Percentiles rank a stretch among this genome's conserved stretches.
Conservation (phyloP, 2,113 vertebrate species). For the Phylloscopus trochiloides region DNA sequence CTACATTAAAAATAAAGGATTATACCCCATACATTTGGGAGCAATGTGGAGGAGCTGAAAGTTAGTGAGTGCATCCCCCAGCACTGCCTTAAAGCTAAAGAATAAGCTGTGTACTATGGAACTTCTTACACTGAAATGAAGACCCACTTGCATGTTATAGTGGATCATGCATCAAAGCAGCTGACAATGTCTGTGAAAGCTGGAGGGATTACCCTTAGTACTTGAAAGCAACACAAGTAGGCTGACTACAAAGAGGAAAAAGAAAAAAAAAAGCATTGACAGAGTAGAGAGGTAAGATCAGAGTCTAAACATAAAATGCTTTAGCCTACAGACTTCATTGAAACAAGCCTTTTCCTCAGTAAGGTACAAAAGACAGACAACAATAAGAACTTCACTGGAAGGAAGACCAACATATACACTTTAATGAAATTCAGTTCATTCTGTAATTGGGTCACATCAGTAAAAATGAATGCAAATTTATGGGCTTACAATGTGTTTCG, state of each 20-base stretch:
- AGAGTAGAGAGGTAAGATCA: conserved; percentile 9
- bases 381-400: conserved; percentile 34
- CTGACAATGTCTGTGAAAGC: conserved; percentile 40
- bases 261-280: neutral
- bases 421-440: conserved; percentile 67
- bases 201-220: conserved; percentile 27
- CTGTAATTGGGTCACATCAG: conserved; percentile 71
- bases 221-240: conserved; percentile 45
- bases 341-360: conserved; percentile 24
- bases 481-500: conserved; percentile 55
- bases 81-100: neutral
- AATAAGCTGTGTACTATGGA: neutral
- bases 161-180: conserved; percentile 43
- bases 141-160: neutral
- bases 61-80: neutral
- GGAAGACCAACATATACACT: neutral
- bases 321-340: conserved; percentile 11
- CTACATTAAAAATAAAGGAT: neutral
- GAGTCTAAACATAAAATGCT: conserved; percentile 29
- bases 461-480: conserved; percentile 74
- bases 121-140: neutral
- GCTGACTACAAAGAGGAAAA: neutral
- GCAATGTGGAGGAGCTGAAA: neutral
- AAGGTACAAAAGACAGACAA: conserved; percentile 28
- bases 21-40: neutral